These are phyloP conservation scores for Pyrgus malvae DNA, from an alignment of 2,888 invertebrate species.

Conservation along the genomic window DNA sequence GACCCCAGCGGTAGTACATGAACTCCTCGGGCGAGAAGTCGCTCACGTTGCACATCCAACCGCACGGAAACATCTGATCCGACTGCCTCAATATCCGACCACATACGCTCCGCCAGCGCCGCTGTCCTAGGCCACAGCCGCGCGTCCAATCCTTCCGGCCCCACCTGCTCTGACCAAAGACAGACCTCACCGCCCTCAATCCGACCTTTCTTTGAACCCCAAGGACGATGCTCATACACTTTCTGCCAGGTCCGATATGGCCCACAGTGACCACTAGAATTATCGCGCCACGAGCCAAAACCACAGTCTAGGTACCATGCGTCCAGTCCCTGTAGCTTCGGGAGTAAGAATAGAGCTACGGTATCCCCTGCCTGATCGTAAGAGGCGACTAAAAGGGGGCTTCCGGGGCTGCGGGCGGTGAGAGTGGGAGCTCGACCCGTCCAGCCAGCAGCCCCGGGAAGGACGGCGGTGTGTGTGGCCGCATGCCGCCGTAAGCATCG, in stretches of 20 bases:
- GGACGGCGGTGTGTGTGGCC: too few relatives aligned
- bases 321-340: too few relatives aligned
- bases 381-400: too few relatives aligned
- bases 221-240: slow-evolving; percentile 91
- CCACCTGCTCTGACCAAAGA: slow-evolving; percentile 92
- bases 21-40: slow-evolving; percentile 84
- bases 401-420: too few relatives aligned
- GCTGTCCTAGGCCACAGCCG: slow-evolving; percentile 92
- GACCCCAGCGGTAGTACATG: slow-evolving; percentile 88
- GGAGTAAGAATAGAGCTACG: too few relatives aligned
- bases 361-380: too few relatives aligned
- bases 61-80: slow-evolving; percentile 85
- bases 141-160: slow-evolving; percentile 87
- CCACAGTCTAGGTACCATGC: slow-evolving; percentile 95
- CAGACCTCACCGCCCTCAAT: slow-evolving; percentile 90
- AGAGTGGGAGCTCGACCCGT: too few relatives aligned
- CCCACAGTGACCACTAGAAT: slow-evolving; percentile 92
- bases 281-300: slow-evolving; percentile 92
- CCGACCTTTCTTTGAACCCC: slow-evolving; percentile 78
- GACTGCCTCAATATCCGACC: slow-evolving; percentile 83
- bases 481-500: too few relatives aligned
- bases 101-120: slow-evolving; percentile 90
- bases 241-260: slow-evolving; percentile 94
- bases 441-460: too few relatives aligned
- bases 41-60: slow-evolving; percentile 84